Evolutionary conservation across 2,888 invertebrate species (phyloP).

Genomic region (Lamellibrachia columna): DNA sequence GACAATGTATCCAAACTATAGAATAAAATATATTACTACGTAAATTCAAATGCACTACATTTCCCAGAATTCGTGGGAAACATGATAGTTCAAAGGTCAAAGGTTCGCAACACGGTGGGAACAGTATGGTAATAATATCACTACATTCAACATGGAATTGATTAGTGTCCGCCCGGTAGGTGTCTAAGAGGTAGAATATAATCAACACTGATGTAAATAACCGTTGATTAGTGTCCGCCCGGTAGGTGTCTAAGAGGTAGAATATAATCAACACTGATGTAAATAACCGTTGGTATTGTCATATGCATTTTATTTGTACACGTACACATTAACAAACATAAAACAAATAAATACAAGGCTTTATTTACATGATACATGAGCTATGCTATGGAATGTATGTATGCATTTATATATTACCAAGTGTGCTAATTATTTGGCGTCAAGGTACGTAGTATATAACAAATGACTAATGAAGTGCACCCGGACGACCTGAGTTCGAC

Average conservation of each 20-base stretch:
- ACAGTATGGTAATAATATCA: too few relatives aligned
- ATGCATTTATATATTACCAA: background rate
- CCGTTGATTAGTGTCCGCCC: too few relatives aligned
- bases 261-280: background rate
- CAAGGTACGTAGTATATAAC: background rate
- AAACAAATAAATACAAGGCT: background rate
- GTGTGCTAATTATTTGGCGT: background rate
- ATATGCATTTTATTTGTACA: slow-evolving; percentile 7
- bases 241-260: too few relatives aligned
- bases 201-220: background rate
- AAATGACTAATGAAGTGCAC: background rate
- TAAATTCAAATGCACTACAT: too few relatives aligned
- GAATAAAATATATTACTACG: too few relatives aligned
- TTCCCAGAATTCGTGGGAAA: too few relatives aligned
- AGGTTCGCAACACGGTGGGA: too few relatives aligned
- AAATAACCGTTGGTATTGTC: background rate
- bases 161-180: too few relatives aligned
- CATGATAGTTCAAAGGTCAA: too few relatives aligned
- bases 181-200: background rate
- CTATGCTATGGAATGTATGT: background rate
- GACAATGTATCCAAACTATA: too few relatives aligned
- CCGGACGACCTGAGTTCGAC: background rate
- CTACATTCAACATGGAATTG: too few relatives aligned
- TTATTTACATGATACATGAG: background rate
- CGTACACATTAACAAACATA: background rate